A percentile compares a stretch with the other conserved stretches of the same genome.
These are phyloP conservation scores for Trichogramma pretiosum DNA, from an alignment of 1,140 invertebrate genomes.

Conservation along the genomic window DNA sequence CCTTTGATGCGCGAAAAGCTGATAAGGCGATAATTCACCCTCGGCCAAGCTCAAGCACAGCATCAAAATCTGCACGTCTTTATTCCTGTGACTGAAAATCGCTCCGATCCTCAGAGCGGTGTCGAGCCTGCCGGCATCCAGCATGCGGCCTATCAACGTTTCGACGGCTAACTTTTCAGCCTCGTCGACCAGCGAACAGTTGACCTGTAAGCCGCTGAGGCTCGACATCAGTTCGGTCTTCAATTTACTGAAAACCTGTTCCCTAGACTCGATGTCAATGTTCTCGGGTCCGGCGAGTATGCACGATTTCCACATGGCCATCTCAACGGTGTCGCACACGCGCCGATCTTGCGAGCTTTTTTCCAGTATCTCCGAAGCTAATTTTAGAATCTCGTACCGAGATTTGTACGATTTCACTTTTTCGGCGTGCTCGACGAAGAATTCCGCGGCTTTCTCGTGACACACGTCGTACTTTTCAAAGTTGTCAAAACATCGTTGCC, in stretches of 20 bases:
- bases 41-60: constrained; percentile 38
- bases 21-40: constrained; percentile 33
- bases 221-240: constrained; percentile 36
- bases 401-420: constrained; percentile 36
- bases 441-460: constrained; percentile 46
- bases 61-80: constrained; percentile 36
- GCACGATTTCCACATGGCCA: constrained; percentile 41
- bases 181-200: constrained; percentile 24
- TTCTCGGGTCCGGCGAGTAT: constrained; percentile 34
- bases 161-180: constrained; percentile 27
- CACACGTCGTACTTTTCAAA: constrained; percentile 49
- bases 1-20: constrained; percentile 32
- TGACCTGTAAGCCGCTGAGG: constrained; percentile 25
- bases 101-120: constrained; percentile 32
- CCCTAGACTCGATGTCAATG: constrained; percentile 24
- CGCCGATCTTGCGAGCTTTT: constrained; percentile 28
- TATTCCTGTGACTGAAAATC: constrained; percentile 37
- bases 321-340: constrained; percentile 32
- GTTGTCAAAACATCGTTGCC: constrained; percentile 48
- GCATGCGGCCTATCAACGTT: constrained; percentile 31
- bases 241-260: constrained; percentile 28
- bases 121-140: constrained; percentile 31
- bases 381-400: constrained; percentile 35
- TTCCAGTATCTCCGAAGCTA: constrained; percentile 33
- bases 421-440: constrained; percentile 46